Percentiles rank a stretch among this genome's conserved stretches.
phyloP scores from a whole-genome alignment of 2,113 vertebrate species.

The Xenopus laevis region DNA sequence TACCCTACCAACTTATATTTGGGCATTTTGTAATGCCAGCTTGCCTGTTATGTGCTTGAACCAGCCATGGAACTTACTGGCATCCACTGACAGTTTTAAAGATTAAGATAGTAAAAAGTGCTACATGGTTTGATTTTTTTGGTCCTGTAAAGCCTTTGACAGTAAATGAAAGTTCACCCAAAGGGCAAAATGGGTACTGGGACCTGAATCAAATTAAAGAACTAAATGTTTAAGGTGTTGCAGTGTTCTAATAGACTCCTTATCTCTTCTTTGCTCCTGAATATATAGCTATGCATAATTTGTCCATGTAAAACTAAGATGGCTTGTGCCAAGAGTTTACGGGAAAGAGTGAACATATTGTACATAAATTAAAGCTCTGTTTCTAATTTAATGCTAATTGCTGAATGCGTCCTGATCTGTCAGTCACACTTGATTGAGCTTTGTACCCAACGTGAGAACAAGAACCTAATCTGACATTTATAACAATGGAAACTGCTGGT shows the following conservation, averaged over 20 bases:
- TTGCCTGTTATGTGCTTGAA: too few relatives aligned
- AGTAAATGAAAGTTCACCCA: neutral
- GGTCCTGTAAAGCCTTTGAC: too few relatives aligned
- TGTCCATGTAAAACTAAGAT: constrained; percentile 3
- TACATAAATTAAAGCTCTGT: constrained; percentile 30
- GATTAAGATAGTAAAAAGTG: neutral
- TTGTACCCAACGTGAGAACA: constrained; percentile 22
- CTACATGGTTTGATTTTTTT: too few relatives aligned
- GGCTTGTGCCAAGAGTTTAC: constrained; percentile 34
- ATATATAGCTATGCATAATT: constrained; percentile 31
- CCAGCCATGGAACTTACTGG: too few relatives aligned
- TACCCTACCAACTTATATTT: too few relatives aligned
- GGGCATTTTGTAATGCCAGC: too few relatives aligned
- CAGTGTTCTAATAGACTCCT: constrained; percentile 3
- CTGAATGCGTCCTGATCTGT: constrained; percentile 27
- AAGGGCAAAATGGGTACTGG: neutral
- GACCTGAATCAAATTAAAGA: neutral
- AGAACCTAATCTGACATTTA: constrained; percentile 1
- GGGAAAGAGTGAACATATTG: constrained; percentile 38
- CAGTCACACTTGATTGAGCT: constrained; percentile 24
- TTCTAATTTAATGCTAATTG: constrained; percentile 33
- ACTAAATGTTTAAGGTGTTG: neutral
- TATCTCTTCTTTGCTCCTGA: neutral
- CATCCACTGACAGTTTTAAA: neutral
- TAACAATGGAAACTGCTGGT: neutral